Percentiles rank a stretch among this genome's conserved stretches.
These are phyloP conservation scores for Leistus spinibarbis DNA, from an alignment of 2,888 invertebrate species.

Conservation along the genomic window DNA sequence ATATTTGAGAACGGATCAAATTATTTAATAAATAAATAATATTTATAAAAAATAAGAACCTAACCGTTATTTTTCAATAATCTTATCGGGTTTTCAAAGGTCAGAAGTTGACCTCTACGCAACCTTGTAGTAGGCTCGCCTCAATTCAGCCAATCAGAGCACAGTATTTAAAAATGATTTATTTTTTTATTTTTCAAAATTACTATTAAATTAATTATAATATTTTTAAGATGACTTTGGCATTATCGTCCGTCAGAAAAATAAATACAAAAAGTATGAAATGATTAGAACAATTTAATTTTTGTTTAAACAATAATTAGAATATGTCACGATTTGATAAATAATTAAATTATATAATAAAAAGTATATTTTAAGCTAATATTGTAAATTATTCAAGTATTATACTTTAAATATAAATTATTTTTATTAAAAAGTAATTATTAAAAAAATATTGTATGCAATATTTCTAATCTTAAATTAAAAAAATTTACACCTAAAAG, in stretches of 20 bases:
- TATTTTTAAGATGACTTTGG: background rate
- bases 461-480: too few relatives aligned
- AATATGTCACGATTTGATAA: too few relatives aligned
- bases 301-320: background rate
- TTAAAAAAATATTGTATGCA: too few relatives aligned
- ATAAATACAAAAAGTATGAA: background rate
- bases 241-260: background rate
- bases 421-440: too few relatives aligned
- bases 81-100: conserved; percentile 3
- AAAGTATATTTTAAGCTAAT: too few relatives aligned
- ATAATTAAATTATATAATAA: too few relatives aligned
- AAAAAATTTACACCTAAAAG: too few relatives aligned
- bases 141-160: conserved; percentile 11
- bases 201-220: background rate
- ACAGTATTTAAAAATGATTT: background rate
- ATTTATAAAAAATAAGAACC: background rate
- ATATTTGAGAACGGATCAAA: background rate
- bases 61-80: background rate
- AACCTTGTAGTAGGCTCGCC: conserved; percentile 21
- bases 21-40: background rate
- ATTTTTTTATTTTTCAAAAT: background rate
- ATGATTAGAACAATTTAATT: background rate
- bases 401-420: too few relatives aligned
- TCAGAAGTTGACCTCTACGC: conserved; percentile 10
- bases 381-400: too few relatives aligned